These are phyloP conservation scores for Acronicta aceris DNA, from an alignment of 2,888 invertebrate species.

Conservation along the genomic window DNA sequence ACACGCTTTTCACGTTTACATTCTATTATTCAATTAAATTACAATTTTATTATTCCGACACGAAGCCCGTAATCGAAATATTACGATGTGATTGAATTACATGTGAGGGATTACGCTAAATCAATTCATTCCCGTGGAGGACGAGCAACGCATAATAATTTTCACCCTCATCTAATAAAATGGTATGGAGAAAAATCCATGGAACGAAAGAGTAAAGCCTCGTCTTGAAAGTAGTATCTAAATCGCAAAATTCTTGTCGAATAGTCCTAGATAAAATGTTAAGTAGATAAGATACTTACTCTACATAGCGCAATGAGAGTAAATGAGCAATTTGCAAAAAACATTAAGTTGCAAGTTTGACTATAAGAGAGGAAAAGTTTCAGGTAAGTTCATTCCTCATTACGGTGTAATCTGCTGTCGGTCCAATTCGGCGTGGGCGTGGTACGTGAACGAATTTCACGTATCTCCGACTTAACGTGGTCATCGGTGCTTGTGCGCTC, in stretches of 20 bases:
- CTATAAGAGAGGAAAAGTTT: slow-evolving; percentile 59
- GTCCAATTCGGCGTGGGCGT: slow-evolving; percentile 80
- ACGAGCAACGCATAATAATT: slow-evolving; percentile 39
- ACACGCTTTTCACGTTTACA: slow-evolving; percentile 9
- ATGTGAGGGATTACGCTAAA: slow-evolving; percentile 34
- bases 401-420: slow-evolving; percentile 74
- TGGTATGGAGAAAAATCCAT: background rate
- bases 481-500: slow-evolving; percentile 61
- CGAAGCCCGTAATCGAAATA: slow-evolving; percentile 24
- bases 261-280: slow-evolving; percentile 15
- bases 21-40: too few species aligned
- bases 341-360: slow-evolving; percentile 52
- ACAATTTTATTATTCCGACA: slow-evolving; percentile 21
- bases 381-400: slow-evolving; percentile 73
- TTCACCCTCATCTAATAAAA: background rate
- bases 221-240: too few species aligned
- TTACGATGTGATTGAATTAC: slow-evolving; percentile 44
- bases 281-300: slow-evolving; percentile 9
- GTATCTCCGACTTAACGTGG: slow-evolving; percentile 56
- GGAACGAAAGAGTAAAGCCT: too few species aligned
- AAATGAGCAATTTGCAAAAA: slow-evolving; percentile 42
- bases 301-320: slow-evolving; percentile 10
- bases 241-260: background rate
- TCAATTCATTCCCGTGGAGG: slow-evolving; percentile 22
- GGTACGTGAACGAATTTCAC: slow-evolving; percentile 80